These are phyloP conservation scores for Tenthredo distinguenda DNA, from an alignment of 2,888 invertebrate genomes.

Conservation along the genomic window DNA sequence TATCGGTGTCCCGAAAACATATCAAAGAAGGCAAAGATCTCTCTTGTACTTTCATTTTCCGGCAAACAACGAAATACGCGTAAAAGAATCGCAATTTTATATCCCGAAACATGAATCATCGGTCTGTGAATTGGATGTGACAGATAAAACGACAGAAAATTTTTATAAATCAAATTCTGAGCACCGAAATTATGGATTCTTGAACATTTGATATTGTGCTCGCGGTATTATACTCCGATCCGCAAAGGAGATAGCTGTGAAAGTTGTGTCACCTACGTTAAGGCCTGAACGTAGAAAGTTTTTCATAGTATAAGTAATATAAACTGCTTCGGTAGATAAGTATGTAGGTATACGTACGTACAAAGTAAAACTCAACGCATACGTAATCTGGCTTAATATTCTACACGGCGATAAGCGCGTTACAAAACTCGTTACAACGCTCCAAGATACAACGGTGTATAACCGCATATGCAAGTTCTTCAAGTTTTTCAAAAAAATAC, in stretches of 20 bases:
- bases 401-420: conserved; percentile 64
- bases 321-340: neutral
- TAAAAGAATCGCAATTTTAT: neutral
- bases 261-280: conserved; percentile 63
- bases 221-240: conserved; percentile 50
- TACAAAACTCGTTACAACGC: conserved; percentile 65
- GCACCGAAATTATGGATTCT: neutral
- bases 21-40: conserved; percentile 36
- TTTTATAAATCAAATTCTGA: neutral
- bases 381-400: conserved; percentile 69
- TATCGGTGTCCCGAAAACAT: conserved; percentile 15
- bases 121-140: neutral
- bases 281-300: conserved; percentile 61
- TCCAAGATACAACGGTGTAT: neutral
- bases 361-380: conserved; percentile 41
- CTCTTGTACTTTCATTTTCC: conserved; percentile 46
- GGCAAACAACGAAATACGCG: neutral
- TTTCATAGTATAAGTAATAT: conserved; percentile 15
- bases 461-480: neutral
- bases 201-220: neutral
- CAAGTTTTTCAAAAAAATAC: neutral
- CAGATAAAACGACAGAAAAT: neutral
- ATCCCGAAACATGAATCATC: neutral
- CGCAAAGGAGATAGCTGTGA: conserved; percentile 62
- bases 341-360: neutral